Base-by-base conservation (phyloP, 2,113 vertebrate genomes). In the Ciconia stormi region DNA sequence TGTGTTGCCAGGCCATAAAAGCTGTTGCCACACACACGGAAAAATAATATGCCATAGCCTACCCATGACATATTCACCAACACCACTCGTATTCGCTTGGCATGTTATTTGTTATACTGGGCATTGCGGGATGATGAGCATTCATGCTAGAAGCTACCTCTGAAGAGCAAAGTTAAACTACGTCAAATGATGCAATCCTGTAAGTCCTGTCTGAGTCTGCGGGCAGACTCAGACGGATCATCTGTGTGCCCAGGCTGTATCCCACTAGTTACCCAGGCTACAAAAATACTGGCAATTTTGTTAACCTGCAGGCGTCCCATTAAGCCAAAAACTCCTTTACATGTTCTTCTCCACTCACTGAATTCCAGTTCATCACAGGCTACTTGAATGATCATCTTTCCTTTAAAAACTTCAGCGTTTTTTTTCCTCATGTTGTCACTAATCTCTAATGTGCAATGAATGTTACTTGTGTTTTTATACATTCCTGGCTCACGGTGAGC, bases 1-100 rank as follows among this genome's bases (percentile, higher is more conserved):
- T 62, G 49, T 76, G 74, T 77, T 93, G 91, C 93, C 91, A 95
- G 89, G 70, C 81, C 70, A 46, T 86, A 95, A 95, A 95, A 87
- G 30, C 65, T 82, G 93, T 82, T 25, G 7, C 89, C 95, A 91
- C 80, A 92, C 86, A 95, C 56, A 42, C 11, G 61, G 78, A 92
- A 95, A 95, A 93, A 59, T 56, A 94, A 69, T 42, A 85, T 19
- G 70, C 72, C 56, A 87, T 9, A 82, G 95, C 56, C 92, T 81
- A 87, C 47, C 69, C 1, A 1, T 61, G 91, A 83, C 93, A 79
- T 11, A 88, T 72, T 90, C 89, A 78, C 52, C 66, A 69, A 20
- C 91, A 87, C 61, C 70, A 19, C 83, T 69, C 6, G 0, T 11
- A 82, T 53, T 91, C 0, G 0, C 69, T 47, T 79, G 96, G 83